Conservation (phyloP, 2,113 vertebrate species). For the Cynopterus brachyotis region DNA sequence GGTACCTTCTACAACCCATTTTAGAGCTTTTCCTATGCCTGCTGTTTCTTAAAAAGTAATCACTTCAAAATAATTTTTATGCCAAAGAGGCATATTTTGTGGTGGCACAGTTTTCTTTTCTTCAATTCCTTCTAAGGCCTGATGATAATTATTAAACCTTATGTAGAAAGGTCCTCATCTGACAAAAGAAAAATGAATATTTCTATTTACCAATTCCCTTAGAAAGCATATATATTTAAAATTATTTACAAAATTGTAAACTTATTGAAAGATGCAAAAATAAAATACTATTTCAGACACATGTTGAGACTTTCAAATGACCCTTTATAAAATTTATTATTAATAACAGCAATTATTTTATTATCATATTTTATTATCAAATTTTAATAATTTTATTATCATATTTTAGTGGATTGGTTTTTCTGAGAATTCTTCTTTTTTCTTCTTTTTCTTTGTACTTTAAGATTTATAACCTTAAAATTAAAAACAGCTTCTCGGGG, state of each 20-base stretch:
- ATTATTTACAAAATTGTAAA: background rate
- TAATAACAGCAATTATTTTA: background rate
- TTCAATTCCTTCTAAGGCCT: background rate
- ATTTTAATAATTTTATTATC: background rate
- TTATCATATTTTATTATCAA: background rate
- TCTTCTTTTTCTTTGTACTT: constrained; percentile 8
- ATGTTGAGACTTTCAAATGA: background rate
- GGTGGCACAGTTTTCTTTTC: background rate
- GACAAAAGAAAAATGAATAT: background rate
- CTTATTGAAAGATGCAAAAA: background rate
- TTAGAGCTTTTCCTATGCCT: background rate
- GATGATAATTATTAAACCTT: background rate
- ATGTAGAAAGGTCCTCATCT: background rate
- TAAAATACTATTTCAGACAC: background rate
- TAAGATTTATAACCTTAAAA: background rate
- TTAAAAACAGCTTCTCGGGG: background rate
- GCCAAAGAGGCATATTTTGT: background rate
- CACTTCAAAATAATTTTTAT: background rate
- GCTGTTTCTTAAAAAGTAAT: background rate
- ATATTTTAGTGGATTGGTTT: background rate
- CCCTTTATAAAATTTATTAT: background rate
- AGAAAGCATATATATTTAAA: background rate
- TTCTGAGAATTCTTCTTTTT: background rate
- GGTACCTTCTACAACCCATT: background rate
- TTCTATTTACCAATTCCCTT: background rate